A percentile compares a stretch with the other conserved stretches of the same genome.
These are phyloP conservation scores for Petromus typicus DNA, from an alignment of 2,113 vertebrate genomes.

Conservation along the genomic window DNA sequence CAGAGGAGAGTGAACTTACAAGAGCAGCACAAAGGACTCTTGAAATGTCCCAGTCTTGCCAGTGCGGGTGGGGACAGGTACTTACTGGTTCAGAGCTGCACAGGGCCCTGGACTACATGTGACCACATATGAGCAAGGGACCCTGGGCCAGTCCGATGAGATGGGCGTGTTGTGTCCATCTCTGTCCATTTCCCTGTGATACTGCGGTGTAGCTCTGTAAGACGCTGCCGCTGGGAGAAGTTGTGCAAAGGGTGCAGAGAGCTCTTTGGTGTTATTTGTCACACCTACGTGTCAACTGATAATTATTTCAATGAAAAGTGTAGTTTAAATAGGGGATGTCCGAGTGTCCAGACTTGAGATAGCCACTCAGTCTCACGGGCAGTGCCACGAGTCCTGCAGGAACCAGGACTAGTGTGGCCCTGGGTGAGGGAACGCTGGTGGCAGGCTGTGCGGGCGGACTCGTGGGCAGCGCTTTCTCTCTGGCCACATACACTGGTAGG, in stretches of 20 bases:
- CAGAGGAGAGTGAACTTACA: background rate
- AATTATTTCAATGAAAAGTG: background rate
- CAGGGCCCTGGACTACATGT: background rate
- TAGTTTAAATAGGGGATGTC: background rate
- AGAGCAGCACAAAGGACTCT: background rate
- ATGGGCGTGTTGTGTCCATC: background rate
- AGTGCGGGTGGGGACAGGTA: background rate
- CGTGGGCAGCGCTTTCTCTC: background rate
- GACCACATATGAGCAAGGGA: background rate
- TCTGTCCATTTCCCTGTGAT: background rate
- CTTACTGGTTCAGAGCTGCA: background rate
- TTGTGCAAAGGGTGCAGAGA: background rate
- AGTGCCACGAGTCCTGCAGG: background rate
- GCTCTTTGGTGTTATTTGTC: background rate
- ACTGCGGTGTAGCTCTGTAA: background rate
- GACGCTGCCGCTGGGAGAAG: background rate
- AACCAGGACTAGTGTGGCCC: background rate
- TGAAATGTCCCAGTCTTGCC: background rate
- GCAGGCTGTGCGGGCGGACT: background rate
- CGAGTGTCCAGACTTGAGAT: background rate
- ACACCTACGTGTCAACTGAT: background rate
- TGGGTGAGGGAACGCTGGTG: rapidly evolving
- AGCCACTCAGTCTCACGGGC: too few species aligned
- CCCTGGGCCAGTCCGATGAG: background rate
- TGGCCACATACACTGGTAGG: background rate